Base-by-base conservation (phyloP, 2,113 vertebrate genomes). In the Phycodurus eques region DNA sequence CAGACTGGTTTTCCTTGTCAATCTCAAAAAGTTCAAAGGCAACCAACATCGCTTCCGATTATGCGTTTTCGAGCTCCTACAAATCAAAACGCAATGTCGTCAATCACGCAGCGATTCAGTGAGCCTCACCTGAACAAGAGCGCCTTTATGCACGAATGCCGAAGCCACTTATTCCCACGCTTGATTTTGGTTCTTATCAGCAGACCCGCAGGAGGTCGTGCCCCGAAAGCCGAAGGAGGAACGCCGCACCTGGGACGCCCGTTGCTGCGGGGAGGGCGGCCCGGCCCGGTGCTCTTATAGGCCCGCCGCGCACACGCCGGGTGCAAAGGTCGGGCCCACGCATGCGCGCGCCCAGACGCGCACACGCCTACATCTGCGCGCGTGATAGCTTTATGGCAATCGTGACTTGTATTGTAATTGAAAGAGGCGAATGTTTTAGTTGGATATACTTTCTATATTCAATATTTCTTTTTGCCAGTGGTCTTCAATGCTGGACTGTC, bases 211-310 rank as follows among this genome's bases (percentile, higher is more conserved):
- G 19, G 53, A 22, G 53, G 53, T 35, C 33, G 12, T 83, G 88
- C 89, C 87, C 8, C 56, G 68, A 69, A 64, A 33, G 74, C 65
- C 22, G 51, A 4, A 74, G 61, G 44, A 17, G 19, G 80, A 68
- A 81, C 67, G 71, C 68, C 71, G 62, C 77, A 87, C 87, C 82
- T 87, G 80, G 44, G 35, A 44, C 59, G 88, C 85, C 87, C 91
- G 87, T 72, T 49, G 70, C 80, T 72, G 22, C 2, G 0, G 5
- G 17, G 39, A 22, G 47, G 8, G 49, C 42, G 42, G 54, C 17
- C 39, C 9, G 59, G 27, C 15, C 20, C 2, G 56, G 82, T 8
- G 68, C 85, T 77, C 86, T 85, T 93, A 92, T 91, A 90, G 72
- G 19, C 35, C 31, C 1, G 70, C 46, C 65, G 15, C 20, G 17